Conservation (phyloP, 2,888 invertebrate species). For the Microplitis manilae region DNA sequence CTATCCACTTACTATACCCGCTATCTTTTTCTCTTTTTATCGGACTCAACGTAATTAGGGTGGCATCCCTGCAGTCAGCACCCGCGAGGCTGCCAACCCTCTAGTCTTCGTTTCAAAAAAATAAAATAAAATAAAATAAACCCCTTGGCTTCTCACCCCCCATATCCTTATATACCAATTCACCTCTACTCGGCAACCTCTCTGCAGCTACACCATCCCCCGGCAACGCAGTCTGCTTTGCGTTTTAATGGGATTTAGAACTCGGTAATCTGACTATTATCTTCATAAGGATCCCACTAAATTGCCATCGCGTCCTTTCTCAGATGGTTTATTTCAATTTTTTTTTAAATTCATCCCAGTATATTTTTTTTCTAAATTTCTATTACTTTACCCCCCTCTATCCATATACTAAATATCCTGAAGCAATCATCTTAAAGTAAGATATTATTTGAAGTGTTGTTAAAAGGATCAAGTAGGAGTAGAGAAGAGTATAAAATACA, state of each 20-base stretch:
- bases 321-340: conserved; percentile 14
- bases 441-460: background rate
- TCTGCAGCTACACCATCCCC: conserved; percentile 13
- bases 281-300: conserved; percentile 63
- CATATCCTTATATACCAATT: conserved; percentile 19
- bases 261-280: conserved; percentile 62
- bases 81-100: conserved; percentile 49
- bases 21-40: conserved; percentile 57
- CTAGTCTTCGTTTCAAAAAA: conserved; percentile 30
- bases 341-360: background rate
- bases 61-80: conserved; percentile 69
- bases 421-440: background rate
- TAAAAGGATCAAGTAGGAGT: background rate
- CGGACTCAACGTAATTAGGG: conserved; percentile 70
- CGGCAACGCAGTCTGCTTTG: conserved; percentile 50
- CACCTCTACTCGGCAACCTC: conserved; percentile 43
- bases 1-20: conserved; percentile 39
- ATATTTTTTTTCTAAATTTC: too few relatives aligned
- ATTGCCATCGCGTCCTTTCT: conserved; percentile 40
- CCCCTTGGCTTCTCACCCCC: conserved; percentile 16
- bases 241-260: conserved; percentile 69
- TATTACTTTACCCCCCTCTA: too few relatives aligned
- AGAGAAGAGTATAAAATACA: background rate
- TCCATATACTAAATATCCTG: background rate
- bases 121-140: background rate